phyloP scores from a whole-genome alignment of 2,797 vertebrate genomes.

The Micropoecilia bifurca region DNA sequence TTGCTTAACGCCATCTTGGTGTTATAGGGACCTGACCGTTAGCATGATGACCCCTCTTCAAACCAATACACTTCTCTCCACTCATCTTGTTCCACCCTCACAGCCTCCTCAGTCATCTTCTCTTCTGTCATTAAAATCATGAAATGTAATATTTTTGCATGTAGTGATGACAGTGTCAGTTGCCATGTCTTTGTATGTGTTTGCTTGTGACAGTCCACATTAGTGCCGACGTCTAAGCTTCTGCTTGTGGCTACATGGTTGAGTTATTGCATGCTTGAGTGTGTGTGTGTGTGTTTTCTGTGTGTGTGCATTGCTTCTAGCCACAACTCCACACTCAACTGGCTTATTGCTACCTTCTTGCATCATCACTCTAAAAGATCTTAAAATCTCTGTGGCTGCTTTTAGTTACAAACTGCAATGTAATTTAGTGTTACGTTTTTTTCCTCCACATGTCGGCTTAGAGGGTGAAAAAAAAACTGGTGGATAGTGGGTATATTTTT shows the following conservation, averaged over 20 bases:
- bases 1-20: conserved; percentile 42
- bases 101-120: conserved; percentile 13
- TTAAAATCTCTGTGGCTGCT: conserved; percentile 40
- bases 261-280: conserved; percentile 17
- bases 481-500: conserved; percentile 1
- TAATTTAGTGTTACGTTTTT: conserved; percentile 11
- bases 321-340: conserved; percentile 41
- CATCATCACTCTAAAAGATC: conserved; percentile 57
- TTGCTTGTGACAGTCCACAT: conserved; percentile 26
- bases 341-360: conserved; percentile 54
- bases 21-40: conserved; percentile 35
- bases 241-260: conserved; percentile 19
- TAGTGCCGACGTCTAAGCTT: conserved; percentile 37
- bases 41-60: conserved; percentile 45
- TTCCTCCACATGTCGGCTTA: conserved; percentile 4
- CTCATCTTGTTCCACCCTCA: conserved; percentile 15
- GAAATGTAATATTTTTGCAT: conserved; percentile 34
- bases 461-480: background rate
- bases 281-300: background rate
- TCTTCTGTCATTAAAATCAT: conserved; percentile 18
- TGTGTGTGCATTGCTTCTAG: conserved; percentile 36
- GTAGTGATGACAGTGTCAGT: conserved; percentile 14
- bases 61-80: conserved; percentile 38
- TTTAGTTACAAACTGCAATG: conserved; percentile 43
- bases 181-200: conserved; percentile 13